Percentiles rank a stretch among this genome's conserved stretches.
These are phyloP conservation scores for Lagothrix lagotricha DNA, from an alignment of 2,797 vertebrate species.

Conservation along the genomic window DNA sequence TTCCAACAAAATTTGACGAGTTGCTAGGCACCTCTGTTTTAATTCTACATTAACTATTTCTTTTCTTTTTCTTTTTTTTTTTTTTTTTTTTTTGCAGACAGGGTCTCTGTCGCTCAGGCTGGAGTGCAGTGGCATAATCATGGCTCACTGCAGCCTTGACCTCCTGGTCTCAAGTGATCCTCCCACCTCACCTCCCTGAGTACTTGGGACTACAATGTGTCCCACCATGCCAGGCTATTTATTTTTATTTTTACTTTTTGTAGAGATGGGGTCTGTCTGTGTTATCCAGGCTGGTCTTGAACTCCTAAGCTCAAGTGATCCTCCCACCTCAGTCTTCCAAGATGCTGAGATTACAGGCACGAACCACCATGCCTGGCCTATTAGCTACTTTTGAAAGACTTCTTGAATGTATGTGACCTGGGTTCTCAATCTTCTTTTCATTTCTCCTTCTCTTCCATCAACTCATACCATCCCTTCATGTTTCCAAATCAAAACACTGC, in stretches of 20 bases:
- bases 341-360: neutral
- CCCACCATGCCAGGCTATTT: neutral
- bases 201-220: too few species aligned
- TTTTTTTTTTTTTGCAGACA: neutral
- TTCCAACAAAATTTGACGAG: neutral
- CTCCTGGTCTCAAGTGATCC: too few species aligned
- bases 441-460: neutral
- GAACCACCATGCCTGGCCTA: neutral
- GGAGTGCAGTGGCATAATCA: neutral
- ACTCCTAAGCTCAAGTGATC: neutral
- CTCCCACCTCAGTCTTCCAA: neutral
- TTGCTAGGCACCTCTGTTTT: neutral
- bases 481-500: neutral
- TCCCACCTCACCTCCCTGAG: too few species aligned
- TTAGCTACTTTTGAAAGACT: neutral
- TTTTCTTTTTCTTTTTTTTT: too few species aligned
- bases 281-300: neutral
- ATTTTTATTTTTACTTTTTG: neutral
- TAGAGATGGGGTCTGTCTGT: neutral
- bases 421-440: neutral
- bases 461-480: neutral
- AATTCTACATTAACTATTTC: neutral
- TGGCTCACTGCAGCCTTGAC: too few species aligned
- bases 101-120: accelerated
- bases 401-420: neutral